Evolutionary conservation across 2,797 vertebrate genomes (phyloP).

Genomic region (Epinephelus coioides): DNA sequence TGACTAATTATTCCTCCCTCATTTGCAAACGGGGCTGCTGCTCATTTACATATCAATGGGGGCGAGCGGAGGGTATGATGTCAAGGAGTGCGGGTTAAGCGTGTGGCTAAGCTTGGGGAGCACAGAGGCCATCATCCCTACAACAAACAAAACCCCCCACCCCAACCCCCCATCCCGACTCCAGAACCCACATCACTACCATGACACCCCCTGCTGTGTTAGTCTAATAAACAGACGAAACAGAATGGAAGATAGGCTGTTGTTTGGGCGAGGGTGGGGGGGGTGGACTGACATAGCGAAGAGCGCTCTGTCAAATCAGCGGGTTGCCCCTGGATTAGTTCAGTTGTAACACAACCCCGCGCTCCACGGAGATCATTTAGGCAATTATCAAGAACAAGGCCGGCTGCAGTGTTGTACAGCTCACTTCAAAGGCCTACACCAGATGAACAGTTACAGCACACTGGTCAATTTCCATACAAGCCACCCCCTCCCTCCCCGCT

Average conservation of each 20-base stretch:
- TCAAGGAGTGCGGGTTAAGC: conserved; percentile 82
- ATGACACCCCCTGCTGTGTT: conserved; percentile 76
- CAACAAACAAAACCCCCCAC: conserved; percentile 81
- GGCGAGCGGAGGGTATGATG: conserved; percentile 64
- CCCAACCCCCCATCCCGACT: conserved; percentile 36
- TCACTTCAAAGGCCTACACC: conserved; percentile 88
- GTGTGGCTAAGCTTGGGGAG: conserved; percentile 81
- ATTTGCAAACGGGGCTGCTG: conserved; percentile 84
- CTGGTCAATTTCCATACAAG: conserved; percentile 91
- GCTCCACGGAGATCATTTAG: conserved; percentile 91
- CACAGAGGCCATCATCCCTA: conserved; percentile 78
- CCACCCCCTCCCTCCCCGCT: conserved; percentile 52
- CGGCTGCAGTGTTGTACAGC: conserved; percentile 84
- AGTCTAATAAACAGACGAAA: conserved; percentile 84
- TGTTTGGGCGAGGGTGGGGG: conserved; percentile 64
- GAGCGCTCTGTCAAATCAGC: conserved; percentile 87
- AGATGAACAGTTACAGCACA: conserved; percentile 88
- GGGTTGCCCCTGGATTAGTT: conserved; percentile 88
- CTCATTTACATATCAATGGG: conserved; percentile 87
- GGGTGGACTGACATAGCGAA: conserved; percentile 64
- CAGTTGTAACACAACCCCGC: conserved; percentile 83
- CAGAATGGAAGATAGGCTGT: conserved; percentile 81
- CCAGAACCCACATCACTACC: conserved; percentile 67
- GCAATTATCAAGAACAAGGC: conserved; percentile 92
- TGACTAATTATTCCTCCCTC: conserved; percentile 89